Conservation (phyloP, 2,797 vertebrate species). For the Hydrophis major region DNA sequence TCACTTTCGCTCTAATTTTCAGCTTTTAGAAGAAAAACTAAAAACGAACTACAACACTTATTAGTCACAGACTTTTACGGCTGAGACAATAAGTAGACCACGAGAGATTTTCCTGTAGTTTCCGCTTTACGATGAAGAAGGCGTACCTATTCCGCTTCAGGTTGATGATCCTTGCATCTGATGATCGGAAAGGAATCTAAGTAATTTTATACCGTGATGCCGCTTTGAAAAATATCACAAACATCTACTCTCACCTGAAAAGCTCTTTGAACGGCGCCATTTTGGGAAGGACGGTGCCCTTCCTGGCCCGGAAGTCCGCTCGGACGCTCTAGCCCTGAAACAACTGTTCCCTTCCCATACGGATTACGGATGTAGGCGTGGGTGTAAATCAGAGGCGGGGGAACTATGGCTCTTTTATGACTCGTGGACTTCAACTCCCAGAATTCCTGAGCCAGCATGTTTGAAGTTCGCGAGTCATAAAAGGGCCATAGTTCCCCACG, state of each 20-base stretch:
- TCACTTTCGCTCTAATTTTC: not conserved
- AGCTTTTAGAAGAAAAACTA: not conserved
- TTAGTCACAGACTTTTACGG: not conserved
- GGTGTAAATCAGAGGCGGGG: not conserved
- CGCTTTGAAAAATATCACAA: not conserved
- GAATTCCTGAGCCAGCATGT: not conserved
- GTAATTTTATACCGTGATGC: not conserved
- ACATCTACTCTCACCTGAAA: not conserved
- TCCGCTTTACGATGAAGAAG: not conserved
- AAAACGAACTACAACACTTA: not conserved
- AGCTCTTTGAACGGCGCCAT: not conserved
- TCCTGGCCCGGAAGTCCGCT: not conserved
- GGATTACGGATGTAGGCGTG: not conserved
- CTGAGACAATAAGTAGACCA: not conserved
- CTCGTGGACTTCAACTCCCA: not conserved
- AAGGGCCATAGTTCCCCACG: not conserved
- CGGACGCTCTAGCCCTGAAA: not conserved
- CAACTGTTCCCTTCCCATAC: not conserved
- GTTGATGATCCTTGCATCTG: not conserved
- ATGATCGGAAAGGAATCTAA: not conserved
- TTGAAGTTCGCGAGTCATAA: not conserved
- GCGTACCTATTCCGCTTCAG: not conserved
- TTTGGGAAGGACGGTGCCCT: not conserved
- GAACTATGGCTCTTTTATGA: not conserved
- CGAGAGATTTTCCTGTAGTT: not conserved